Evolutionary conservation across 2,888 invertebrate species (phyloP), one percentile per base, ranked within the genome.

Genomic region (Acheta domesticus): DNA sequence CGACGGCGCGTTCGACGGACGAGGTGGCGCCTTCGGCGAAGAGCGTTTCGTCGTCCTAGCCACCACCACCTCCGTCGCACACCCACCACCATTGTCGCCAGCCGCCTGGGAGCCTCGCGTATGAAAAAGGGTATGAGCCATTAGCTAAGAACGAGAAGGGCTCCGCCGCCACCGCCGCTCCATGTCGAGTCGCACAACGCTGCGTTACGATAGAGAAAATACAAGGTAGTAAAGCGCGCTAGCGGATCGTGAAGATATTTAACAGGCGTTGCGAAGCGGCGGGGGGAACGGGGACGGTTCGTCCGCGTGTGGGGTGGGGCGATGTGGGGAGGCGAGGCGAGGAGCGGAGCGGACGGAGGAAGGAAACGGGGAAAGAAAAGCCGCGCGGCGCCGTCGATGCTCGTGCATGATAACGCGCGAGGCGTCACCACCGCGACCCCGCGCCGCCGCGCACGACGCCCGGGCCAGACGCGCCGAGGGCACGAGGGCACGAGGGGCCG

Each of bases 171-270:
- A 8, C 8, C 36, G 36, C 36, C 36, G 36, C 36, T 36, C 36
- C 36, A 36, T 8, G 36, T 36, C 36, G 36, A 36, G 36, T 36
- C 36, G 36, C 36, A 36, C 36, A 62, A n/a, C 62, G 62, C 62
- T n/a, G 62, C 62, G n/a, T 62, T 62, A 62, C 14, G 62, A 62
- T 62, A 62, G 16, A 62, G 62, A 62, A 62, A 62, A 62, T 62
- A 62, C 62, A 62, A 62, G 62, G 62, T n/a, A 62, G 62, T 62
- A 62, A 62, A 62, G 62, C 62, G 62, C 62, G n/a, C n/a, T 62
- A 36, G 62, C 62, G 62, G 62, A 62, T 62, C 62, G 62, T 62
- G 62, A 62, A 62, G 62, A 62, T 62, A 62, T 62, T 62, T 62
- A 62, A 62, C 62, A 62, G 14, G 62, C 62, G 62, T 62, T 62